Evolutionary conservation across 37 sponge, comb jelly and placozoan species (phyloP), one percentile per base, ranked within the genome.

Genomic region (Tethya wilhelma): DNA sequence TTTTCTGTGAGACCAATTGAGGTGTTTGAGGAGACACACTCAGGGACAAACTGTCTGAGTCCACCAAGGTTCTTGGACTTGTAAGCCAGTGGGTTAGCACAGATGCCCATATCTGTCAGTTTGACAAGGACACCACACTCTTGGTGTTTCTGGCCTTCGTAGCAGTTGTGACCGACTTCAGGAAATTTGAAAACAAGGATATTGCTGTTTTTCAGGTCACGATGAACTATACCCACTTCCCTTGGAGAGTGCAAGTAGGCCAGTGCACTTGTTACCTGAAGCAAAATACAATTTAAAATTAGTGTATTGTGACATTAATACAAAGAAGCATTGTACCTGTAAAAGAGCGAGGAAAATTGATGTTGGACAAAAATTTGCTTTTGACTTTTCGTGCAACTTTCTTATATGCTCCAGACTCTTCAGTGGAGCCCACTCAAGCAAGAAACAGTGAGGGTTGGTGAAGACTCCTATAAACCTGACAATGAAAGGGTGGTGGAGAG

Each of bases 381-480:
- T 19, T 1, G 25, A 19, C 38, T 63, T 17, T 0, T 8, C 44
- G 38, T 88, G 69, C 39, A 0, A 22, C 46, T 58, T 6, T 22
- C 82, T 45, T 4, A 69, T 36, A 38, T 76, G 76, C 63, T 90
- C 86, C 33, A 90, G 64, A 46, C 87, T 90, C 67, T 59, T 67
- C 46, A 49, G n/a, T 2, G 91, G 91, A n/a, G 91, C 91, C 91
- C 87, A 86, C 76, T 91, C 88, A 60, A 91, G 79, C 26, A 91
- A 78, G 39, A 91, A 84, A 38, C 67, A 78, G 72, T 60, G 82
- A 37, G 91, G 91, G 58, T 86, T 75, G 60, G 84, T 82, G 77
- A 78, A 36, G 36, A 92, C 80, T 3, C 93, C 88, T 28, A 84
- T 62, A 39, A 88, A 80, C 45, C 62, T 49, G 2, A 92, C 89